phyloP scores from a whole-genome alignment of 2,888 invertebrate genomes.

The Eugnorisma glareosa region DNA sequence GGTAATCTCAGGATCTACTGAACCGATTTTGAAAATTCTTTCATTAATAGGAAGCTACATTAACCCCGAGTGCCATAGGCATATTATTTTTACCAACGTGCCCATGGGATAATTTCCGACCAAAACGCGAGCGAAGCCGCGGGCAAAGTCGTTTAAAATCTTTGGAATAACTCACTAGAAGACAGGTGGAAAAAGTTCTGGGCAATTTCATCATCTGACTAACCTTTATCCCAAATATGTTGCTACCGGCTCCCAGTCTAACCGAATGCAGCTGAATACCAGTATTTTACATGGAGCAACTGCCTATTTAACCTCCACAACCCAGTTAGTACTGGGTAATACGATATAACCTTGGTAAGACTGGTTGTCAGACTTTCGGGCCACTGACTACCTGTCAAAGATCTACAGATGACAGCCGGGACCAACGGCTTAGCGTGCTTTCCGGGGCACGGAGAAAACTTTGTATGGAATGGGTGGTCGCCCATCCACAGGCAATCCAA shows the following conservation, averaged over 20 bases:
- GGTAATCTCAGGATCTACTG: too few relatives aligned
- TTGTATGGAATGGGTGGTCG: not conserved
- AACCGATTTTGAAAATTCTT: too few relatives aligned
- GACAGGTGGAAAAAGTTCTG: not conserved
- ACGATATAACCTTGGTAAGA: not conserved
- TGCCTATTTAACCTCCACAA: not conserved
- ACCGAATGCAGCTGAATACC: not conserved
- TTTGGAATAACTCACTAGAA: constrained; percentile 7
- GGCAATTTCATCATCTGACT: not conserved
- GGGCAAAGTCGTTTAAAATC: constrained; percentile 61
- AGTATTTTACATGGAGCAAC: not conserved
- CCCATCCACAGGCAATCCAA: not conserved
- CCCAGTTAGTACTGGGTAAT: not conserved
- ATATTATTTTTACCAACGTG: too few relatives aligned
- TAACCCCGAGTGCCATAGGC: too few relatives aligned
- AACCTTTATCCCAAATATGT: not conserved
- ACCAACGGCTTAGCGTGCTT: not conserved
- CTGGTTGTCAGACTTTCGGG: too few relatives aligned
- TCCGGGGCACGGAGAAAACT: not conserved
- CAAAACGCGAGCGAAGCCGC: too few relatives aligned
- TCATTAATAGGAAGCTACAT: too few relatives aligned
- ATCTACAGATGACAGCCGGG: not conserved
- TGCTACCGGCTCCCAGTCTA: not conserved
- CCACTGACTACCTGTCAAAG: not conserved
- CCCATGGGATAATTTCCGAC: too few relatives aligned